A percentile compares a stretch with the other conserved stretches of the same genome.
Evolutionary conservation across 2,888 invertebrate species (phyloP).

Genomic region (Pollenia labialis): DNA sequence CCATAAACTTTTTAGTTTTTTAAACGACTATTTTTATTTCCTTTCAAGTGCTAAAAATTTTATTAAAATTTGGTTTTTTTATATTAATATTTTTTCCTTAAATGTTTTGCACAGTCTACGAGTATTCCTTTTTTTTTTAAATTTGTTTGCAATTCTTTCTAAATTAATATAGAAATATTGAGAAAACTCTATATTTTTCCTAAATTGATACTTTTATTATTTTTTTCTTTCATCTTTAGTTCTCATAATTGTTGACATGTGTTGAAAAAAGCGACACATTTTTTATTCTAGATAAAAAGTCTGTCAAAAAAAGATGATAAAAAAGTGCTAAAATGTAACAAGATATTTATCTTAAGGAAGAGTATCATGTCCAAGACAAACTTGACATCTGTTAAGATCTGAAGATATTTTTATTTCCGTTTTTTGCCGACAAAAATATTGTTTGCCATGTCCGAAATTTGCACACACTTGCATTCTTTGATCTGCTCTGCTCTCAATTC

Average conservation of each 20-base stretch:
- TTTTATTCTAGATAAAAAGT: constrained; percentile 13
- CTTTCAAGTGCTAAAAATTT: no score
- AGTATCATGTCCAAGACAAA: constrained; percentile 63
- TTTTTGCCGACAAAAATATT: constrained; percentile 44
- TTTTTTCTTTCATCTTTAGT: constrained; percentile 47
- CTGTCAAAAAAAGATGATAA: constrained; percentile 47
- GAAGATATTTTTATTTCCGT: constrained; percentile 69
- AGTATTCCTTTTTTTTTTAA: neutral
- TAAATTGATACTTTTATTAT: constrained; percentile 40
- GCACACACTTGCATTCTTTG: neutral
- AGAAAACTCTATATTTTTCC: constrained; percentile 7
- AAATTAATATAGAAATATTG: neutral
- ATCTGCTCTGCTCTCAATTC: neutral
- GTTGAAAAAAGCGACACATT: constrained; percentile 31
- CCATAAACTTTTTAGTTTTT: no score
- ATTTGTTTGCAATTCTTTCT: neutral
- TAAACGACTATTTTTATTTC: no score
- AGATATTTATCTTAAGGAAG: constrained; percentile 63
- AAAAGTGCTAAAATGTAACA: constrained; percentile 70
- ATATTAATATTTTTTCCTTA: no score
- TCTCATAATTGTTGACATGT: constrained; percentile 48
- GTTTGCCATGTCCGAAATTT: constrained; percentile 28
- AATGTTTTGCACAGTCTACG: neutral
- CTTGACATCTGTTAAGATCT: constrained; percentile 73
- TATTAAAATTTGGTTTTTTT: no score